Percentiles rank a stretch among this genome's conserved stretches.
These are phyloP conservation scores for Greenwoodochromis staneri DNA, from an alignment of 2,113 vertebrate genomes.

Conservation along the genomic window DNA sequence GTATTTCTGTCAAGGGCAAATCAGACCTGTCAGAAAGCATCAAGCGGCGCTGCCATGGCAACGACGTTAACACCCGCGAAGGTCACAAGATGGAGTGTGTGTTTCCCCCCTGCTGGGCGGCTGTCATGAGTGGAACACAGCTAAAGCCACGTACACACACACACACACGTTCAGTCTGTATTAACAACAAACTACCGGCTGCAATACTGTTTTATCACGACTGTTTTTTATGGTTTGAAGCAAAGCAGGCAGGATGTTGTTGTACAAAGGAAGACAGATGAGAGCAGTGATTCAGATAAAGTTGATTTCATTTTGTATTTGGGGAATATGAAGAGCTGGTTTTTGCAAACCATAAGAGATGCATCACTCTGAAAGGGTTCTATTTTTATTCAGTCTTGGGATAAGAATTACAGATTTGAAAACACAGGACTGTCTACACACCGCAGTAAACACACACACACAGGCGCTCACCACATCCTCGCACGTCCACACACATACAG, in stretches of 20 bases:
- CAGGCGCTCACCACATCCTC: not conserved
- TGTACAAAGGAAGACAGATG: slow-evolving; percentile 18
- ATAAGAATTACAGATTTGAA: slow-evolving; percentile 10
- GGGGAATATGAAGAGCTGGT: not conserved
- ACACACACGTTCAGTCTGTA: not conserved
- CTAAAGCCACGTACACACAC: slow-evolving; percentile 18
- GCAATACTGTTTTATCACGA: slow-evolving; percentile 2
- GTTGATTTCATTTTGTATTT: slow-evolving; percentile 33
- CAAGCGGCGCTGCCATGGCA: slow-evolving; percentile 67
- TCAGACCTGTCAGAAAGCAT: slow-evolving; percentile 69
- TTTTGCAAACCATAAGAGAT: slow-evolving; percentile 17
- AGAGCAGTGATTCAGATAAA: slow-evolving; percentile 9
- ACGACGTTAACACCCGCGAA: slow-evolving; percentile 57
- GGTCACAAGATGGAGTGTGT: slow-evolving; percentile 65
- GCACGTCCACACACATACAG: not conserved
- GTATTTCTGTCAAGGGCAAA: slow-evolving; percentile 65
- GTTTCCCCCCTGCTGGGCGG: slow-evolving; percentile 50
- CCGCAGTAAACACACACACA: not conserved
- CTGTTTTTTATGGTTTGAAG: not conserved
- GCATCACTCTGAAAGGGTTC: slow-evolving; percentile 5
- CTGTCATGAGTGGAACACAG: slow-evolving; percentile 56
- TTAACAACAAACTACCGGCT: slow-evolving; percentile 2
- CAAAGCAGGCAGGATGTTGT: not conserved
- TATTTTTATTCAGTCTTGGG: slow-evolving; percentile 42
- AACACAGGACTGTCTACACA: not conserved